Conservation (phyloP, 1,140 invertebrate species). For the Penaeus japonicus region DNA sequence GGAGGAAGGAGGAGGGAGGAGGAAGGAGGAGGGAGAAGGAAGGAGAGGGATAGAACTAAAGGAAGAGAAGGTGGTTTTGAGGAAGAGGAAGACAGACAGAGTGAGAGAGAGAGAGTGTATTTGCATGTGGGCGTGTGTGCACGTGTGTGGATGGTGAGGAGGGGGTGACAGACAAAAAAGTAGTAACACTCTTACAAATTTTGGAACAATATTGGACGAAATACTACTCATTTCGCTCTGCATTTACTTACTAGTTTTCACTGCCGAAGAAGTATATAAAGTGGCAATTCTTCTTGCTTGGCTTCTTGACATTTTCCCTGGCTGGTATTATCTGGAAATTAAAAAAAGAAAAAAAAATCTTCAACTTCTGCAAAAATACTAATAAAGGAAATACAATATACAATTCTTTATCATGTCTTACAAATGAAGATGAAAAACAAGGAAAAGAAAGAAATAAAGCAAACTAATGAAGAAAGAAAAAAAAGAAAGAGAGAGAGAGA, state of each 20-base stretch:
- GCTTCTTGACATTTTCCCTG: conserved; percentile 64
- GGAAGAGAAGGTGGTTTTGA: neutral
- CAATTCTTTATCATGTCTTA: too few relatives aligned
- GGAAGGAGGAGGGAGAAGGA: neutral
- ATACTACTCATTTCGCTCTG: neutral
- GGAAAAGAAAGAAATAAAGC: too few relatives aligned
- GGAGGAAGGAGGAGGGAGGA: neutral
- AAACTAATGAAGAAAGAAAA: neutral
- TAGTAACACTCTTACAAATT: neutral
- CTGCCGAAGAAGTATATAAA: conserved; percentile 95
- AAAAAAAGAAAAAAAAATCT: conserved; percentile 55
- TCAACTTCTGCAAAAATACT: too few relatives aligned
- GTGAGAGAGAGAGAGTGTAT: too few relatives aligned
- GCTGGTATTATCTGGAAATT: conserved; percentile 73
- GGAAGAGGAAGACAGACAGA: too few relatives aligned
- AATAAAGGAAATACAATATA: too few relatives aligned
- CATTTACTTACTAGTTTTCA: conserved; percentile 88
- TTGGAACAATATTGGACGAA: neutral
- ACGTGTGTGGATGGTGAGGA: too few relatives aligned
- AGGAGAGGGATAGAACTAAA: neutral
- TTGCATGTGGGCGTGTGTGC: too few relatives aligned
- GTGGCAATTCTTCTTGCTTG: conserved; percentile 70
- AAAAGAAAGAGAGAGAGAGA: neutral
- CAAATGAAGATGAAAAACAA: too few relatives aligned
- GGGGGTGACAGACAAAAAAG: too few relatives aligned